A percentile compares a stretch with the other conserved stretches of the same genome.
Evolutionary conservation across 2,113 vertebrate genomes (phyloP).

Genomic region (Leucoraja erinaceus): DNA sequence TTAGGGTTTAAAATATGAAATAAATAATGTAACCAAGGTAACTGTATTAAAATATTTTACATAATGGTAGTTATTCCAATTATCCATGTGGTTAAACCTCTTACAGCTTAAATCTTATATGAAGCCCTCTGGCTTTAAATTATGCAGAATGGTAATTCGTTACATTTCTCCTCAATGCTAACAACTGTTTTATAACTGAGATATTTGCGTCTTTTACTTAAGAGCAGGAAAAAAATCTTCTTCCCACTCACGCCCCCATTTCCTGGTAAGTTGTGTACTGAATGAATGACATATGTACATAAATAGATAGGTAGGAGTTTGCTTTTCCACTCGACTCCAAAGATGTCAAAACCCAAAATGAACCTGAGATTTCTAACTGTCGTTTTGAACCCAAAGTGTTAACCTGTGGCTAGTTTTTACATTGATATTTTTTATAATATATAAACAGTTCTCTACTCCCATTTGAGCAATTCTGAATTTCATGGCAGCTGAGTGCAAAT

Average conservation of each 20-base stretch:
- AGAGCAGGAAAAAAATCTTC: background rate
- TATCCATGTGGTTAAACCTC: background rate
- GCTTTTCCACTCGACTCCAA: background rate
- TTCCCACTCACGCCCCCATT: slow-evolving; percentile 18
- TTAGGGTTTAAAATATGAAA: background rate
- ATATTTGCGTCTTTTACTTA: slow-evolving; percentile 8
- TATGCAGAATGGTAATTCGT: background rate
- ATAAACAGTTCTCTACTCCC: background rate
- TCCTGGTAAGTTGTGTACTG: background rate
- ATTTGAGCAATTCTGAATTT: background rate
- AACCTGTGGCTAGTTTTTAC: background rate
- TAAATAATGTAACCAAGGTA: background rate
- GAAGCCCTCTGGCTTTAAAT: slow-evolving; percentile 11
- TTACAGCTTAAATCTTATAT: background rate
- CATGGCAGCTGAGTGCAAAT: background rate
- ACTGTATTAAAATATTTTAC: background rate
- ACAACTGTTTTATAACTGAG: background rate
- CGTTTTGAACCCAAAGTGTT: slow-evolving; percentile 5
- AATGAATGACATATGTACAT: slow-evolving; percentile 1
- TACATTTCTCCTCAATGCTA: background rate
- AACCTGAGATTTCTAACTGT: background rate
- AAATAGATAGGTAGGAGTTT: slow-evolving; percentile 12
- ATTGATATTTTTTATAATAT: background rate
- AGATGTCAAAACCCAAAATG: background rate
- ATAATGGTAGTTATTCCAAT: background rate